phyloP scores from a whole-genome alignment of 1,140 invertebrate species.

The Bombus balteatus region DNA sequence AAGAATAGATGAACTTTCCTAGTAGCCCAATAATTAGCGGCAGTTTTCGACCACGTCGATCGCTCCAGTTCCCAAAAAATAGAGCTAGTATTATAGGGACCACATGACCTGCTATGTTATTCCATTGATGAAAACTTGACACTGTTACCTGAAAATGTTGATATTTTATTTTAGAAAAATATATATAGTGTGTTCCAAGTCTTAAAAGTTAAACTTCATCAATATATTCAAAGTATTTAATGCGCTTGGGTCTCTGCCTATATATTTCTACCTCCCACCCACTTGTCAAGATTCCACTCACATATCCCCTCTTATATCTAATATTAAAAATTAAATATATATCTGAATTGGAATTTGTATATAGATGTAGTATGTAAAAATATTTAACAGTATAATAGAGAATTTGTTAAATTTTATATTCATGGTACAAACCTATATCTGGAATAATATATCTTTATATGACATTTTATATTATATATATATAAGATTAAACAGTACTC shows the following conservation, averaged over 20 bases:
- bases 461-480: no score
- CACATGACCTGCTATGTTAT: constrained; percentile 87
- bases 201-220: background rate
- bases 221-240: background rate
- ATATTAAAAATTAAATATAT: no score
- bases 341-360: no score
- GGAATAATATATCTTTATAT: no score
- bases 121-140: constrained; percentile 89
- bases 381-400: background rate
- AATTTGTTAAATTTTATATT: background rate
- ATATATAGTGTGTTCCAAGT: background rate
- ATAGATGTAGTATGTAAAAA: no score
- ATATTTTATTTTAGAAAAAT: background rate
- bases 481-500: background rate
- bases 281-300: no score
- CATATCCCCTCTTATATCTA: no score
- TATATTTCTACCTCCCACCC: no score
- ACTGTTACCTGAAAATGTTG: constrained; percentile 84
- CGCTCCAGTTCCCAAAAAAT: constrained; percentile 90
- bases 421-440: no score
- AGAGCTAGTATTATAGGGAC: constrained; percentile 89
- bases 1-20: constrained; percentile 89
- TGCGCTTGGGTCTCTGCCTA: no score
- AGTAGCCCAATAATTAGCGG: constrained; percentile 87
- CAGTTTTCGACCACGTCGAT: constrained; percentile 87